Base-by-base conservation (phyloP, 2,888 invertebrate genomes). In the Belgica antarctica region DNA sequence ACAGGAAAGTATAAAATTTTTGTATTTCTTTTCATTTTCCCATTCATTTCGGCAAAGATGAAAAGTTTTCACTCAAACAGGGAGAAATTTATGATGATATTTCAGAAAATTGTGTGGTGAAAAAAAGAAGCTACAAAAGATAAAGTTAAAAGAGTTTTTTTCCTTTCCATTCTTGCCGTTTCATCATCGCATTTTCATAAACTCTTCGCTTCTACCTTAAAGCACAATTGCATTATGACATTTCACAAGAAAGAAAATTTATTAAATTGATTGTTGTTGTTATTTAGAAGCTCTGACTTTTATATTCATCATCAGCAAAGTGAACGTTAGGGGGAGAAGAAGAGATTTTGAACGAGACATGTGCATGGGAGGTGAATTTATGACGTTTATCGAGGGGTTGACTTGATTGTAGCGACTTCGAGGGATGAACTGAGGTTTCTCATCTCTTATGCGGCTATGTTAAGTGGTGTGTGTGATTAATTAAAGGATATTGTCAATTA, bases 401-500 rank as follows among this genome's bases (percentile, higher is more conserved):
- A n/a, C n/a, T n/a, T n/a, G n/a, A n/a, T 41, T 24, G 46, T 27
- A 65, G n/a, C 24, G 41, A 4, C 15, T 41, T 41, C 41, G 62
- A 15, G 17, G 27, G 27, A 28, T n/a, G 15, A 31, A 15, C 28
- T 62, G 46, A 41, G 65, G 46, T 65, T 28, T 10, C 65, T 41
- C 22, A 47, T 47, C 46, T 65, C n/a, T n/a, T 5, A 28, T 28
- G 65, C 46, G 36, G 36, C 28, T 17, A 46, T 47, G 47, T 65
- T 65, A 65, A 65, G 65, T n/a, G n/a, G n/a, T 65, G 65, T 27
- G 65, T 65, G 65, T 65, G 65, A 65, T 65, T 65, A 65, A 65
- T 65, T 65, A 65, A 65, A 65, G 65, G 65, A 65, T 65, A 65
- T 65, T 65, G 65, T 65, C 65, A 65, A 65, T 65, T 65, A 65